Conservation (phyloP, 2,113 vertebrate species). For the Falcunculus frontatus region DNA sequence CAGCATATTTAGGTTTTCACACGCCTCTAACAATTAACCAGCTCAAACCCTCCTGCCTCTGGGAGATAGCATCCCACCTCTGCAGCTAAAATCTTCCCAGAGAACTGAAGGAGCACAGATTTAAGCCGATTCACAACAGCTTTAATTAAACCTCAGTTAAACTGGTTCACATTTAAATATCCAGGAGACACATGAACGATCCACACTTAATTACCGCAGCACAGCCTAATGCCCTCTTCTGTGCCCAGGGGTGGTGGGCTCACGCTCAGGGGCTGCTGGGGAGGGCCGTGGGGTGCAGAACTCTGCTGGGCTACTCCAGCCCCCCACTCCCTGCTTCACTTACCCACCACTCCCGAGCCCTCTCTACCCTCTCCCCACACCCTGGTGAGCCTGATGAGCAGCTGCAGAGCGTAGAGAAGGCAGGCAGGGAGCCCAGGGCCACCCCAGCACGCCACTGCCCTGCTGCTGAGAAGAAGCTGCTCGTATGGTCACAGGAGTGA, state of each 20-base stretch:
- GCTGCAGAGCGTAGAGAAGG: neutral
- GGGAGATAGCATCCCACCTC: neutral
- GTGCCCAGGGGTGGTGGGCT: neutral
- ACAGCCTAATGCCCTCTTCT: neutral
- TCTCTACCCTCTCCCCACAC: neutral
- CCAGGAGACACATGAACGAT: neutral
- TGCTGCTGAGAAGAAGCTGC: neutral
- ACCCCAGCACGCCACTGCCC: neutral
- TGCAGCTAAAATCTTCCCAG: neutral
- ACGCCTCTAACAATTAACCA: neutral
- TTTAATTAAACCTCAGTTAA: conserved; percentile 19
- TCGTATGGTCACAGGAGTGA: neutral
- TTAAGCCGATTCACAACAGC: neutral
- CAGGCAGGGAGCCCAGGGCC: neutral
- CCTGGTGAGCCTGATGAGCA: neutral
- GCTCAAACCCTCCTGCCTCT: neutral
- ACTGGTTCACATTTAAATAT: neutral
- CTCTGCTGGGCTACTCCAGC: neutral
- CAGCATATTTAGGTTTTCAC: neutral
- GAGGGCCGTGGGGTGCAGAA: neutral
- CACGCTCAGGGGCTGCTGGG: rapidly evolving
- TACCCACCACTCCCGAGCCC: rapidly evolving
- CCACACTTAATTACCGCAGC: neutral
- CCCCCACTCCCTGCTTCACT: neutral
- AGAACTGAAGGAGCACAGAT: neutral